Evolutionary conservation across 1,140 invertebrate species (phyloP).

Genomic region (Telenomus remus): DNA sequence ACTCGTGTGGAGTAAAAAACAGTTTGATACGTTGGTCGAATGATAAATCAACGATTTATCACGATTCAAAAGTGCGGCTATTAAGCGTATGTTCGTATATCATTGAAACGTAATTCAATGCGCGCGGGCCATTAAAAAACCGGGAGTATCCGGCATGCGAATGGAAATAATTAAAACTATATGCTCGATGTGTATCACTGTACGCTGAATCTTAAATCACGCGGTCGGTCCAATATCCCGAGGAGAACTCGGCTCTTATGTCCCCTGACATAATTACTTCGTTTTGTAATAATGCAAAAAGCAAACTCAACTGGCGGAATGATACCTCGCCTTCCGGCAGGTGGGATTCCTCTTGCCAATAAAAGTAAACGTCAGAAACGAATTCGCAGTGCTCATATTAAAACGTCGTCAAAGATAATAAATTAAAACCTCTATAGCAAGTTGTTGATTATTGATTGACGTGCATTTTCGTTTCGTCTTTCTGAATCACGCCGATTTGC

Average conservation of each 20-base stretch:
- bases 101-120: slow-evolving; percentile 24
- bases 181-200: slow-evolving; percentile 37
- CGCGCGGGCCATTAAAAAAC: slow-evolving; percentile 49
- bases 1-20: background rate
- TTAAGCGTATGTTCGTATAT: slow-evolving; percentile 20
- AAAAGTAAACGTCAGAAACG: slow-evolving; percentile 6
- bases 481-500: too few relatives aligned
- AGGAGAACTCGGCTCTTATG: slow-evolving; percentile 60
- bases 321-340: slow-evolving; percentile 64
- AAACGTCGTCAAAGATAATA: background rate
- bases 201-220: slow-evolving; percentile 50
- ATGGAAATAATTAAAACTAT: slow-evolving; percentile 66
- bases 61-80: slow-evolving; percentile 22
- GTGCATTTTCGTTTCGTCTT: too few relatives aligned
- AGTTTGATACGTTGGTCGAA: background rate
- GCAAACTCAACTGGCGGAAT: slow-evolving; percentile 17
- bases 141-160: slow-evolving; percentile 36
- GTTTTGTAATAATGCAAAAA: slow-evolving; percentile 65
- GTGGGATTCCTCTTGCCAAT: slow-evolving; percentile 52
- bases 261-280: slow-evolving; percentile 70
- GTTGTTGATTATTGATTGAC: too few relatives aligned
- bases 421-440: background rate
- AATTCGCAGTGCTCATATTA: slow-evolving; percentile 22
- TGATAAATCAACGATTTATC: slow-evolving; percentile 17
- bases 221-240: slow-evolving; percentile 56